A percentile compares a stretch with the other conserved stretches of the same genome.
Evolutionary conservation across 2,113 vertebrate genomes (phyloP).

Genomic region (Bambusicola thoracicus): DNA sequence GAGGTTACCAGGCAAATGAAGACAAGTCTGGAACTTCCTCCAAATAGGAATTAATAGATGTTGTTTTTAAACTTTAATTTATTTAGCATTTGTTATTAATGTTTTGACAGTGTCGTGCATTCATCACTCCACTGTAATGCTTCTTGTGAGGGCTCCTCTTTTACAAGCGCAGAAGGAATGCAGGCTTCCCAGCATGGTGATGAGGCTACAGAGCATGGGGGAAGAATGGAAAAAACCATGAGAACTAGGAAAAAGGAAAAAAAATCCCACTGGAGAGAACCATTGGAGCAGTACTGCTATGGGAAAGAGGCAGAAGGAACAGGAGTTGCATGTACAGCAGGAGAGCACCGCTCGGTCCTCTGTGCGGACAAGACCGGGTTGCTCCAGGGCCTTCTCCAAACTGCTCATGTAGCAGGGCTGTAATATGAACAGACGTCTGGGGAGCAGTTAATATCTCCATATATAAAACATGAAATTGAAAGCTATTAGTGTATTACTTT

Average conservation of each 20-base stretch:
- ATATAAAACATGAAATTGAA: slow-evolving; percentile 77
- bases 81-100: slow-evolving; percentile 3
- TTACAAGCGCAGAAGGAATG: background rate
- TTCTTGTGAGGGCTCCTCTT: background rate
- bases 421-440: slow-evolving; percentile 68
- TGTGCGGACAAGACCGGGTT: background rate
- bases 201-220: background rate
- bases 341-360: background rate
- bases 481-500: slow-evolving; percentile 76
- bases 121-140: background rate
- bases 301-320: background rate
- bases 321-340: background rate
- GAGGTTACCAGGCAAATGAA: slow-evolving; percentile 13
- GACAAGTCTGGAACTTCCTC: background rate
- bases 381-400: slow-evolving; percentile 45
- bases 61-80: slow-evolving; percentile 9
- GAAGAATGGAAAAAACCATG: slow-evolving; percentile 10
- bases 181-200: background rate
- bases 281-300: background rate
- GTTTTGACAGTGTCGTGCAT: background rate
- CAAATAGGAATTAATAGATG: background rate
- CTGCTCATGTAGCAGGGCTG: slow-evolving; percentile 57
- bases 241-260: background rate
- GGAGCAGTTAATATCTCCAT: slow-evolving; percentile 75
- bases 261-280: background rate